Percentiles rank a stretch among this genome's conserved stretches.
phyloP scores from a whole-genome alignment of 1,140 invertebrate genomes.

The Anastrepha ludens region DNA sequence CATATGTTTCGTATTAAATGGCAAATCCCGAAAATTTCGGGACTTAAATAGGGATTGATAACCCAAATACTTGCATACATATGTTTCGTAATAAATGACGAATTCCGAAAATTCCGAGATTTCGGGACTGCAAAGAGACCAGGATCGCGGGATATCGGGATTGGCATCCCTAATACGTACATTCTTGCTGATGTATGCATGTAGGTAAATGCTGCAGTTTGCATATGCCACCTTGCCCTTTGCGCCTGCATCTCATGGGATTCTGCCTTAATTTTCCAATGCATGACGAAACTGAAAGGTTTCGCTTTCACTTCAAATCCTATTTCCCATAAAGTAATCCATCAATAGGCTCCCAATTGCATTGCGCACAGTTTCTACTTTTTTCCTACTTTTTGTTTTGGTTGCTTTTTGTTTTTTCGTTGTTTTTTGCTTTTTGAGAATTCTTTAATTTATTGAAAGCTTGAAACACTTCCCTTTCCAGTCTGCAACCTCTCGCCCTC shows the following conservation, averaged over 20 bases:
- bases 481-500: not conserved
- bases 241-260: not conserved
- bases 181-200: not conserved
- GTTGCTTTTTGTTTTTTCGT: not conserved
- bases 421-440: slow-evolving; percentile 5
- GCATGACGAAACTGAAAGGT: slow-evolving; percentile 20
- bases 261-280: not conserved
- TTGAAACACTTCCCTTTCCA: not conserved
- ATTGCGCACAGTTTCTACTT: not conserved
- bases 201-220: too few relatives aligned
- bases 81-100: not conserved
- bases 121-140: too few relatives aligned
- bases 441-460: slow-evolving; percentile 41
- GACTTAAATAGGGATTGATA: too few relatives aligned
- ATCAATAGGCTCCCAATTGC: slow-evolving; percentile 16
- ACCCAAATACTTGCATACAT: not conserved
- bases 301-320: slow-evolving; percentile 50
- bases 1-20: not conserved
- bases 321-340: slow-evolving; percentile 49
- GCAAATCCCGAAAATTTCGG: too few relatives aligned
- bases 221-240: too few relatives aligned
- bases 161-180: too few relatives aligned
- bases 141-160: too few relatives aligned
- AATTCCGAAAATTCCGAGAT: too few relatives aligned
- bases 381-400: not conserved